Evolutionary conservation across 2,113 vertebrate species (phyloP), one percentile per base, ranked within the genome.

Genomic region (Centrocercus urophasianus): DNA sequence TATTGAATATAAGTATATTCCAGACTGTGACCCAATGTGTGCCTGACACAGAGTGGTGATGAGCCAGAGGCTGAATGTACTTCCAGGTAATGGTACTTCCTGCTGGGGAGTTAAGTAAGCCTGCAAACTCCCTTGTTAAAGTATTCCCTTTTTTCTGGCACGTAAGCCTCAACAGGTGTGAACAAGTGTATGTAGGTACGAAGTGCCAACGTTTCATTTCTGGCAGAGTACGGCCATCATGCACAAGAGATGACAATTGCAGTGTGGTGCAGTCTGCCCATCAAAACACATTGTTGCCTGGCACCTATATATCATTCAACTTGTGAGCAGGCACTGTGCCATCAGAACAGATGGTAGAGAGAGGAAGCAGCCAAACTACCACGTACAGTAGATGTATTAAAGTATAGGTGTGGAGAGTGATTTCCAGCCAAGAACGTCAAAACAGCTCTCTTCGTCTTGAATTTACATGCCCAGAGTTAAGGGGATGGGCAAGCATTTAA

Each of bases 201-300:
- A 94, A 88, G 70, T 94, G 97, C 97, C 97, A 97, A 8, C 28
- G 67, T 79, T 89, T 95, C 7, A 25, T 95, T 94, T 86, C 95
- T 98, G 97, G 98, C 97, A 0, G 30, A 94, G 70, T 10, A 45
- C 52, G 90, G 97, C 96, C 96, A 97, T 97, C 95, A 76, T 94
- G 97, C 97, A 97, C 96, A 96, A 93, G 97, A 97, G 96, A 97
- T 94, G 96, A 96, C 96, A 97, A 96, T 96, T 96, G 96, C 93
- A 91, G 96, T 81, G 96, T 91, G 96, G 94, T 96, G 94, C 95
- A 96, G 96, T 60, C 97, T 98, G 97, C 97, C 98, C 96, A 97
- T 98, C 97, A 98, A 97, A 97, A 97, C 91, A 70, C 97, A 97
- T 97, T 98, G 98, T 97, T 97, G 97, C 97, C 97, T 98, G 97